Evolutionary conservation across 2,797 vertebrate species (phyloP).

Genomic region (Avahi laniger): DNA sequence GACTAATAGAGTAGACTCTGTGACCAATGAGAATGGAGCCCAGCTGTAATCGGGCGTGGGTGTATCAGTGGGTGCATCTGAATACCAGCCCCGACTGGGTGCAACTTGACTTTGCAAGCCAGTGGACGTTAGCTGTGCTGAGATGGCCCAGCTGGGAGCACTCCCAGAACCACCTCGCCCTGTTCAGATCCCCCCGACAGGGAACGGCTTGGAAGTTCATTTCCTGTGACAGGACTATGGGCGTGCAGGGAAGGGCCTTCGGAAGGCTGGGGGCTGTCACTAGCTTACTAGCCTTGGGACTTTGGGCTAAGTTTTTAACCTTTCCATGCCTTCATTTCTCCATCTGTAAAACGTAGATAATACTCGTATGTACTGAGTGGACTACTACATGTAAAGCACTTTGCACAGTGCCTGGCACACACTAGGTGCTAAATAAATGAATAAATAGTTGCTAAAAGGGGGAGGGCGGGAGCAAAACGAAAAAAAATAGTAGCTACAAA

Average conservation of each 20-base stretch:
- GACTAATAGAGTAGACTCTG: neutral
- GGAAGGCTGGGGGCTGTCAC: neutral
- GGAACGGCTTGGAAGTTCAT: neutral
- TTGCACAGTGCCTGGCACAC: neutral
- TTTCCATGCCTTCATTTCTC: neutral
- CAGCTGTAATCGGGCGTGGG: neutral
- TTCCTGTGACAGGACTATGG: neutral
- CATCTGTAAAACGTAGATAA: neutral
- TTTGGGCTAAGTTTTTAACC: neutral
- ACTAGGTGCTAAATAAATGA: neutral
- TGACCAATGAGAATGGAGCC: neutral
- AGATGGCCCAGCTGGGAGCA: neutral
- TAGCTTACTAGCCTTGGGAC: neutral
- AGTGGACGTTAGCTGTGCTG: rapidly evolving
- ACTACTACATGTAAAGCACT: neutral
- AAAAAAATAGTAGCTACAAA: neutral
- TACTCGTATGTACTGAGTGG: neutral
- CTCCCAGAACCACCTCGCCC: neutral
- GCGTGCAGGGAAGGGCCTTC: neutral
- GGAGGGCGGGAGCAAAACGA: too few relatives aligned
- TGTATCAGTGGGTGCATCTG: neutral
- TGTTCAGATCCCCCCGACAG: neutral
- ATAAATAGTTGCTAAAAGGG: neutral
- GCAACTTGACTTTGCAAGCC: neutral
- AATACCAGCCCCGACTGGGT: neutral